Evolutionary conservation across 2,113 vertebrate genomes (phyloP).

Genomic region (Mastomys natalensis): DNA sequence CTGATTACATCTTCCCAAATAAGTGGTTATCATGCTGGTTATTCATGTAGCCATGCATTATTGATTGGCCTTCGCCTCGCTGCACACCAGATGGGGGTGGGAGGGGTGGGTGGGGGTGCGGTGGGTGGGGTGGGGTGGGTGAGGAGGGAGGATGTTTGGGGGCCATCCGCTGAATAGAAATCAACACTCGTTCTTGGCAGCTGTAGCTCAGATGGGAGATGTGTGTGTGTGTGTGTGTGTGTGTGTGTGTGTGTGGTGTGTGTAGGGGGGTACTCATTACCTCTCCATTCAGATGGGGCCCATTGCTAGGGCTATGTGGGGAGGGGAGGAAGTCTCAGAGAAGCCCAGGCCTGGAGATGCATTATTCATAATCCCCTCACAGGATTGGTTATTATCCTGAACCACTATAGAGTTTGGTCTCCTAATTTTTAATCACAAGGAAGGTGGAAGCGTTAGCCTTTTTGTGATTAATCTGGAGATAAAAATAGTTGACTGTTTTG

Average conservation of each 20-base stretch:
- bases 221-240: slow-evolving; percentile 30
- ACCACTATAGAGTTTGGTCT: slow-evolving; percentile 77
- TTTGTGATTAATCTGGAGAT: slow-evolving; percentile 85
- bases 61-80: slow-evolving; percentile 91
- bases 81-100: slow-evolving; percentile 88
- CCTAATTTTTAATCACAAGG: slow-evolving; percentile 87
- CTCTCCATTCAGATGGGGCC: slow-evolving; percentile 69
- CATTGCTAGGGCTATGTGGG: slow-evolving; percentile 63
- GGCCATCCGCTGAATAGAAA: slow-evolving; percentile 88
- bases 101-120: slow-evolving; percentile 61
- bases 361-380: slow-evolving; percentile 84
- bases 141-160: slow-evolving; percentile 52
- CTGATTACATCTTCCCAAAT: slow-evolving; percentile 89
- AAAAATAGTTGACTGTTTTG: slow-evolving; percentile 84
- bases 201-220: slow-evolving; percentile 83
- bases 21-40: slow-evolving; percentile 86
- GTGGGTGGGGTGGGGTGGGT: slow-evolving; percentile 71
- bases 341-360: slow-evolving; percentile 75
- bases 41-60: slow-evolving; percentile 91
- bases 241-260: too few relatives aligned
- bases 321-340: slow-evolving; percentile 80
- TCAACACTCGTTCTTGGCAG: slow-evolving; percentile 85
- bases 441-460: slow-evolving; percentile 76
- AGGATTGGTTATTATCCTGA: slow-evolving; percentile 80
- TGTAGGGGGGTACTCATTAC: slow-evolving; percentile 48